Evolutionary conservation across 1,140 invertebrate genomes (phyloP).

Genomic region (Drosophila mojavensis): DNA sequence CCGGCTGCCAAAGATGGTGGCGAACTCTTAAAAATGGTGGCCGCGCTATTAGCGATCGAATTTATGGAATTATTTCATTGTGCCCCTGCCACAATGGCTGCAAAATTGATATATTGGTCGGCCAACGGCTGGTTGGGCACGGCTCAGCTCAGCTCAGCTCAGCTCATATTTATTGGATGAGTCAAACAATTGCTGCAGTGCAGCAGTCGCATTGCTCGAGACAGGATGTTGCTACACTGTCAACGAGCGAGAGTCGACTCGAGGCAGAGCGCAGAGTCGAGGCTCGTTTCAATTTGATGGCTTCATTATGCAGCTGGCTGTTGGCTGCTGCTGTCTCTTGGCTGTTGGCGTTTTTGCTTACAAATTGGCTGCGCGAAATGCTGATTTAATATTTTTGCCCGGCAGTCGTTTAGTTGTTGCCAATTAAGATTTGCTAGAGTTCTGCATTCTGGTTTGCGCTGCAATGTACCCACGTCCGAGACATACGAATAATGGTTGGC

Average conservation of each 20-base stretch:
- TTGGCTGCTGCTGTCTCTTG: constrained; percentile 3
- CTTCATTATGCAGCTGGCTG: constrained; percentile 72
- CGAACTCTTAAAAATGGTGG: constrained; percentile 65
- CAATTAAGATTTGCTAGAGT: constrained; percentile 68
- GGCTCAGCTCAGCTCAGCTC: constrained; percentile 11
- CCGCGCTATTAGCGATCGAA: constrained; percentile 73
- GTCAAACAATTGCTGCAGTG: constrained; percentile 46
- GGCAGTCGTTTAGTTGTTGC: constrained; percentile 28
- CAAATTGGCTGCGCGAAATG: constrained; percentile 73
- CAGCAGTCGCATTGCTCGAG: neutral
- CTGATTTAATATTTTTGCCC: constrained; percentile 77
- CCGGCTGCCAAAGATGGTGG: constrained; percentile 65
- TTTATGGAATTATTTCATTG: constrained; percentile 83
- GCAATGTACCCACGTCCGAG: constrained; percentile 35
- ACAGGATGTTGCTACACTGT: constrained; percentile 25
- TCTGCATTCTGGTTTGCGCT: constrained; percentile 12
- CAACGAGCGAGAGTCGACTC: neutral
- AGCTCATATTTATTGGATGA: constrained; percentile 69
- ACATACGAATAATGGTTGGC: constrained; percentile 68
- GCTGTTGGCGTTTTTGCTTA: constrained; percentile 64
- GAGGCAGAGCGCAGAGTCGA: constrained; percentile 6
- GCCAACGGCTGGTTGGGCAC: neutral
- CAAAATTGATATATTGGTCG: constrained; percentile 61
- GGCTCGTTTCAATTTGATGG: constrained; percentile 56
- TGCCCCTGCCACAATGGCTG: constrained; percentile 56